Evolutionary conservation across 1,140 invertebrate genomes (phyloP).

Genomic region (Drosophila lacertosa): DNA sequence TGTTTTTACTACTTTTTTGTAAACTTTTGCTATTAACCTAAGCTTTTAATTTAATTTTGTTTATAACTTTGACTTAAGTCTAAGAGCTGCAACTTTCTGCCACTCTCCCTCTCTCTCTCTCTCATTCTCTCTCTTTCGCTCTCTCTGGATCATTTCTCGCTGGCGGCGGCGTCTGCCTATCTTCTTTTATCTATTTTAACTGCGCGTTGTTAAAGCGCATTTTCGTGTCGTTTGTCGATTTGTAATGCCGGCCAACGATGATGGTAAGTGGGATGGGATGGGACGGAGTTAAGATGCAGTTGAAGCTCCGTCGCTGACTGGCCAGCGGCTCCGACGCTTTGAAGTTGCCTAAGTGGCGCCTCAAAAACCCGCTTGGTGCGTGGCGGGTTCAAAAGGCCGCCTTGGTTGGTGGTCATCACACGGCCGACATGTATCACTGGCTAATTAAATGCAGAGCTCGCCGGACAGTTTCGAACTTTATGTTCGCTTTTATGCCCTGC

Average conservation of each 20-base stretch:
- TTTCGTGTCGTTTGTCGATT: conserved; percentile 84
- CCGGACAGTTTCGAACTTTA: conserved; percentile 51
- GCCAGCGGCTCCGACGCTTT: conserved; percentile 57
- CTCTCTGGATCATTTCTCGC: conserved; percentile 8
- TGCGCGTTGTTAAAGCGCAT: conserved; percentile 82
- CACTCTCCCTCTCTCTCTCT: not conserved
- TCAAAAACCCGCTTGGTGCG: conserved; percentile 33
- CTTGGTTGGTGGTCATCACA: conserved; percentile 63
- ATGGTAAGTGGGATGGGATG: conserved; percentile 51
- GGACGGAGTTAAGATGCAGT: conserved; percentile 7
- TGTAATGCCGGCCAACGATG: conserved; percentile 73
- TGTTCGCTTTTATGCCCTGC: conserved; percentile 69
- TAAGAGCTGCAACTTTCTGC: not conserved
- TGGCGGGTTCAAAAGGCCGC: conserved; percentile 72
- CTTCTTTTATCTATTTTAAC: conserved; percentile 84
- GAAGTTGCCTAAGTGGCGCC: conserved; percentile 78
- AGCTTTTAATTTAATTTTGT: not conserved
- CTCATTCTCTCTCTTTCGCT: not conserved
- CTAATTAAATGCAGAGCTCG: conserved; percentile 71
- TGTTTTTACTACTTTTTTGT: not conserved
- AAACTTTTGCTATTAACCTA: not conserved
- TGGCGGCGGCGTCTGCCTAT: conserved; percentile 70
- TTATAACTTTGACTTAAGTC: conserved; percentile 10
- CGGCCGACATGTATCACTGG: conserved; percentile 44
- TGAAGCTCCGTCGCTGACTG: conserved; percentile 10